Evolutionary conservation across 1,140 invertebrate genomes (phyloP), one percentile per base, ranked within the genome.

Genomic region (Lethrus apterus): DNA sequence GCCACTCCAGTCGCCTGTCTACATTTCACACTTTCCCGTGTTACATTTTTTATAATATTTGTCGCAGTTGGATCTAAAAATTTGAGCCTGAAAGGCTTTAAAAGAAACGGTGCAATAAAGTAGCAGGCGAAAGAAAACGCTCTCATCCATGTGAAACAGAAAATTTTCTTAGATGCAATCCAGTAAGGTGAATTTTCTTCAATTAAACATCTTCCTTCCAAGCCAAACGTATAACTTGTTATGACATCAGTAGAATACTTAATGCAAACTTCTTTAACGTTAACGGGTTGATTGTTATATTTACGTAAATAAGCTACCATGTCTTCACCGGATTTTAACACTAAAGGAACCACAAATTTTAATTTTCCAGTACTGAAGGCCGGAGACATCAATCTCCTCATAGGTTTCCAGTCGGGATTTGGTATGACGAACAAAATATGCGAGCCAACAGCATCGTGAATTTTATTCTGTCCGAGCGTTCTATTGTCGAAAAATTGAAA

Each of bases 241-340:
- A 38, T 38, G 3, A 38, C 19, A 21, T 38, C 35, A 11, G 35
- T 38, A 8, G 35, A 38, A 21, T 38, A 38, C 8, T 21, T 20
- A 1, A 21, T 21, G 1, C 8, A 9, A 3, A 21, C 13, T 21
- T 38, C 35, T 19, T 38, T 38, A 4, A 38, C n/a, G 3, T 38
- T 21, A 10, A 38, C 7, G n/a, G 17, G 24, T 38, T 38, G 19
- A 21, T 11, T 10, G 20, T 38, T 11, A 11, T 17, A 21, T 15
- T 38, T n/a, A 4, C 19, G 19, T 13, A 38, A 9, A 11, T 38
- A 38, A 11, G 20, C 1, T n/a, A 18, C 20, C n/a, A 21, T 21
- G 4, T 23, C 35, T 38, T 38, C n/a, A 10, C 19, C 35, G 18
- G 24, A 18, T 21, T 38, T 10, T 19, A 21, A 18, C 35, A 38